These are phyloP conservation scores for Melanotaenia parkinsoni DNA, from an alignment of 2,797 vertebrate species.

Conservation along the genomic window DNA sequence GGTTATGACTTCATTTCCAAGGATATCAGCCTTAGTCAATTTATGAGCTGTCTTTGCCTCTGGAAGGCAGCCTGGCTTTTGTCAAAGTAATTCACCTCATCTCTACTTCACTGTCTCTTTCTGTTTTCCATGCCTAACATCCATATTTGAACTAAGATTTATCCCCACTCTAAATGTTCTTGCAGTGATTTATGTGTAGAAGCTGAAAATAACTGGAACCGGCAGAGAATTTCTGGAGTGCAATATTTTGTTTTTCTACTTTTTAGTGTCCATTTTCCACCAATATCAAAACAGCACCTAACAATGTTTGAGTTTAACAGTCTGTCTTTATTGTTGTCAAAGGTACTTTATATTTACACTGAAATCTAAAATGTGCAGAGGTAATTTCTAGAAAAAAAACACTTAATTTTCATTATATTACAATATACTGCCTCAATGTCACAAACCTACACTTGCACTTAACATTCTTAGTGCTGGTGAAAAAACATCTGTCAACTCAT, in stretches of 20 bases:
- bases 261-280: not conserved
- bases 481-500: not conserved
- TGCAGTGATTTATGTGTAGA: conserved; percentile 18
- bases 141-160: conserved; percentile 34
- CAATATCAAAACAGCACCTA: conserved; percentile 1
- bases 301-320: not conserved
- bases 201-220: conserved; percentile 4
- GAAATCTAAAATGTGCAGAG: not conserved
- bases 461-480: not conserved
- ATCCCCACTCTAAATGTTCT: conserved; percentile 26
- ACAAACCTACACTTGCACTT: too few relatives aligned
- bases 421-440: too few relatives aligned
- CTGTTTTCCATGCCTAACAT: conserved; percentile 35
- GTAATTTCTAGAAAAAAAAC: not conserved
- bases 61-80: conserved; percentile 63
- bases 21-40: conserved; percentile 53
- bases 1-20: conserved; percentile 58
- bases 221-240: not conserved
- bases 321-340: not conserved
- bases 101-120: conserved; percentile 20
- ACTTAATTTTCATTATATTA: not conserved
- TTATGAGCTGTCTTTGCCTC: conserved; percentile 56
- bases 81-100: conserved; percentile 49
- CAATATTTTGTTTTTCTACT: not conserved
- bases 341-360: not conserved